These are phyloP conservation scores for Ranitomeya variabilis DNA, from an alignment of 2,113 vertebrate species.

Conservation along the genomic window DNA sequence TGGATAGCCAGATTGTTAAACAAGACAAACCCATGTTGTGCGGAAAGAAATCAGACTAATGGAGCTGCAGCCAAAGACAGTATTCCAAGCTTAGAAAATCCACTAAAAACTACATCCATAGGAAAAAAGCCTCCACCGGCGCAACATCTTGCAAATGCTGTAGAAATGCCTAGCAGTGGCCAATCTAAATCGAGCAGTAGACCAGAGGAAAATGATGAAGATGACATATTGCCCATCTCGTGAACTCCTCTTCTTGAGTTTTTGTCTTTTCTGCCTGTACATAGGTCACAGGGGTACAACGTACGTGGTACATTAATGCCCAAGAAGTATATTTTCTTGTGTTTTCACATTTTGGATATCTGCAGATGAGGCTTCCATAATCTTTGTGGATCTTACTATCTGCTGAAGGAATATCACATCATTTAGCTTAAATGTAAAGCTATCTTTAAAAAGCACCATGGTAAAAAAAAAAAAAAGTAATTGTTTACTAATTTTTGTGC, in stretches of 20 bases:
- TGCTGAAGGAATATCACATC: neutral
- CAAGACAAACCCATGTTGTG: conserved; percentile 39
- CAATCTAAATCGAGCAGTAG: conserved; percentile 68
- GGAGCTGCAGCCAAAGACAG: accelerated
- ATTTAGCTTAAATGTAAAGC: neutral
- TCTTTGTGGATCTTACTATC: neutral
- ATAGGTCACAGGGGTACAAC: neutral
- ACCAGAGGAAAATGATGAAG: conserved; percentile 85
- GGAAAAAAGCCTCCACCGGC: conserved; percentile 57
- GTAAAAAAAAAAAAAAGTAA: too few relatives aligned
- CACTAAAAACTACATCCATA: conserved; percentile 37
- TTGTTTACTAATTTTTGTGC: too few relatives aligned
- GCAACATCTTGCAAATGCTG: conserved; percentile 67
- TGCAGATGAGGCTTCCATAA: neutral
- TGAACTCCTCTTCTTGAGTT: neutral
- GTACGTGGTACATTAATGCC: neutral
- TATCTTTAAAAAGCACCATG: too few relatives aligned
- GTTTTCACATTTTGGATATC: neutral
- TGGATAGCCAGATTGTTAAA: conserved; percentile 73
- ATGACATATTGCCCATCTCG: conserved; percentile 60
- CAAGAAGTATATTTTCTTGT: neutral
- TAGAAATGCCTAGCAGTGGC: conserved; percentile 60
- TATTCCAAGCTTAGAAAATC: neutral
- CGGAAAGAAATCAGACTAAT: neutral
- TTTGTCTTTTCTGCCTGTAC: neutral